Base-by-base conservation (phyloP, 2,888 invertebrate genomes). In the Agrochola macilenta region DNA sequence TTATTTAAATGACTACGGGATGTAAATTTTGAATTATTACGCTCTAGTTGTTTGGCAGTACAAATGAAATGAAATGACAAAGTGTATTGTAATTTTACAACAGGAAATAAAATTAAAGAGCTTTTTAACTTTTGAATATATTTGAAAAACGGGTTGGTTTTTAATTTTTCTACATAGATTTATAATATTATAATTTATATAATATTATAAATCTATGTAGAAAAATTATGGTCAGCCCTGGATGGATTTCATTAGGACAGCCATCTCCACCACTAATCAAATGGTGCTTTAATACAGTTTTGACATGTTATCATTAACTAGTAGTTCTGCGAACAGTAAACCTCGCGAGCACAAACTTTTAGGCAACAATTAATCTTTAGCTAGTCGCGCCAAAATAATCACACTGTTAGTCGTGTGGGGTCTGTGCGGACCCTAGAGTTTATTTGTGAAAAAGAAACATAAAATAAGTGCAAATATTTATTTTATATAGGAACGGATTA, bases 1-100 rank as follows among this genome's bases (percentile, higher is more conserved):
- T 83, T 78, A 83, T 86, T 83, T 72, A 74, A 83, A 86, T 74
- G 23, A 63, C 23, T 61, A n/a, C 71, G 14, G n/a, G 39, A 76
- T 74, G n/a, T 74, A 39, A 71, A 72, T 69, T 65, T 66, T 65
- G 39, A 74, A 85, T 78, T 78, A 78, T 64, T 66, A 43, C n/a
- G 46, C 83, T 71, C 58, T 26, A 78, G 71, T 77, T 71, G n/a
- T n/a, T 66, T 54, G 64, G 12, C 23, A 5, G 69, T 17, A 12
- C 26, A 58, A 54, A 58, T 20, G 12, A n/a, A 7, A 71, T 68
- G 12, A 65, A 35, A 60, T 39, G 5, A 14, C 35, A 35, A 64
- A 70, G 46, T 52, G 11, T 52, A 65, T 30, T 68, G 39, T 52
- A 61, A 66, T 49, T 14, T 63, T 9, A 23, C 14, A 54, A 8